phyloP scores from a whole-genome alignment of 2,888 invertebrate species.

The Drosophila setosimentum region DNA sequence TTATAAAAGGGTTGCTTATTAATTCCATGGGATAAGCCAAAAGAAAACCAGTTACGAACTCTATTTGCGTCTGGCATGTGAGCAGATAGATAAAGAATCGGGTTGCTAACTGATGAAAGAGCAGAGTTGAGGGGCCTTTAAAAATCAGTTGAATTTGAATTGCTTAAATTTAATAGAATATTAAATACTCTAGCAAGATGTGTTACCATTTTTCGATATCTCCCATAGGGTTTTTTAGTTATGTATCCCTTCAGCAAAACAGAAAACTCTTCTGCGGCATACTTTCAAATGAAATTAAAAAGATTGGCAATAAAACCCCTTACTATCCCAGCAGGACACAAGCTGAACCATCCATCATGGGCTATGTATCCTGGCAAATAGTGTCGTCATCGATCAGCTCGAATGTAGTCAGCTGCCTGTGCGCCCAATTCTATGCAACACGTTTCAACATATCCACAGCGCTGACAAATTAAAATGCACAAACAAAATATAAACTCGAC shows the following conservation, averaged over 20 bases:
- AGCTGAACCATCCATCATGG: conserved; percentile 61
- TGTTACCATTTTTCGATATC: neutral
- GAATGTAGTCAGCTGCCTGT: conserved; percentile 37
- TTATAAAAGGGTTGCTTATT: conserved; percentile 71
- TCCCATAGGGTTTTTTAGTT: neutral
- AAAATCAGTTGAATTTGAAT: neutral
- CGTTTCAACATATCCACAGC: conserved; percentile 35
- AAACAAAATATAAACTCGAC: conserved; percentile 39
- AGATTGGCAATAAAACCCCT: conserved; percentile 22
- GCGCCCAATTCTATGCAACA: conserved; percentile 71
- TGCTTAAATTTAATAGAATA: neutral
- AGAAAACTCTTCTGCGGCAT: neutral
- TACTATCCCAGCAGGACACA: conserved; percentile 10
- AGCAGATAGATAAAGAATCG: conserved; percentile 14
- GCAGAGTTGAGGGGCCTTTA: neutral
- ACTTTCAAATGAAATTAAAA: conserved; percentile 63
- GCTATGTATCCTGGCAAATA: conserved; percentile 66
- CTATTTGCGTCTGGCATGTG: conserved; percentile 28
- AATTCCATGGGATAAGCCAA: conserved; percentile 48
- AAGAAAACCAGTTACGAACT: conserved; percentile 7
- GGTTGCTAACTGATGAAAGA: conserved; percentile 1
- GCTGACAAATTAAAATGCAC: conserved; percentile 80
- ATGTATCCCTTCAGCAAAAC: neutral
- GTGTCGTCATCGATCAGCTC: conserved; percentile 82
- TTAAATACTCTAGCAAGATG: neutral